These are phyloP conservation scores for Mizuhopecten yessoensis DNA, from an alignment of 1,140 invertebrate genomes.

Conservation along the genomic window DNA sequence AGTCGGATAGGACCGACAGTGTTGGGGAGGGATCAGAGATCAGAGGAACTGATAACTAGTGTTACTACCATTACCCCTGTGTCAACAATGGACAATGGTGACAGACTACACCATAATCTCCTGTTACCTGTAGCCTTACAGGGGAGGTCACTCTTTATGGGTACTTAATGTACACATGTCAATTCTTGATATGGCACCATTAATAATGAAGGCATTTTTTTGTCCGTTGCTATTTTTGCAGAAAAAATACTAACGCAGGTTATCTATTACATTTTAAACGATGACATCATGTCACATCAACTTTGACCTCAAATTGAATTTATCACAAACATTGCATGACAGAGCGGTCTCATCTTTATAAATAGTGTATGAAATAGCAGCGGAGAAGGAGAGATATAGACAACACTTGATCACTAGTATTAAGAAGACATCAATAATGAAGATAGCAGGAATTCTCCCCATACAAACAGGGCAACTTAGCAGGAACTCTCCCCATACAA, in stretches of 20 bases:
- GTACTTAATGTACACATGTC: background rate
- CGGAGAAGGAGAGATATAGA: no score
- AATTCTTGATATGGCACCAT: background rate
- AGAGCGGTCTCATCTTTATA: background rate
- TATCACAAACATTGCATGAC: background rate
- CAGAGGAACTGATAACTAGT: background rate
- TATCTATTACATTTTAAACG: background rate
- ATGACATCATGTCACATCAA: background rate
- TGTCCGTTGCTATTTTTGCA: background rate
- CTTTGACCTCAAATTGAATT: background rate
- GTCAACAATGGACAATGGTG: background rate
- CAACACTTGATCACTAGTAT: no score
- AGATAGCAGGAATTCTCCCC: no score
- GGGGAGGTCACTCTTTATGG: background rate
- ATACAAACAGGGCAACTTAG: no score
- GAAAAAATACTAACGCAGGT: background rate
- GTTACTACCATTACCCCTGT: slow-evolving; percentile 9
- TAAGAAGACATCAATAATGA: no score
- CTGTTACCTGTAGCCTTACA: slow-evolving; percentile 16
- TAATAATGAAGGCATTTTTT: background rate
- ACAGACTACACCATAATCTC: slow-evolving; percentile 9
- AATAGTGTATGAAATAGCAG: background rate
- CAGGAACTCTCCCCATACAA: no score
- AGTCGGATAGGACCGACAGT: background rate
- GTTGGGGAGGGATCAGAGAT: background rate